Evolutionary conservation across 1,140 invertebrate species (phyloP).

Genomic region (Delia radicum): DNA sequence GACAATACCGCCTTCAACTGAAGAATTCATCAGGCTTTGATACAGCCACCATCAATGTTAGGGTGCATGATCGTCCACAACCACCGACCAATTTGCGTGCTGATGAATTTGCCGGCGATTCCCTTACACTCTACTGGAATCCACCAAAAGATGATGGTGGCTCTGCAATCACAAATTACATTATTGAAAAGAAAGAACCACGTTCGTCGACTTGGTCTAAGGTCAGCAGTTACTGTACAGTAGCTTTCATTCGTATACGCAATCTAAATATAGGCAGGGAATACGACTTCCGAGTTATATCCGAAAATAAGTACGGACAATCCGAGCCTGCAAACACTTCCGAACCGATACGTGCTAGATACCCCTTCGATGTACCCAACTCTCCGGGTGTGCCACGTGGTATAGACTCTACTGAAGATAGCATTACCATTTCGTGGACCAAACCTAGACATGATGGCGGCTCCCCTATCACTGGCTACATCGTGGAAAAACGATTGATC

Average conservation of each 20-base stretch:
- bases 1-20: conserved; percentile 88
- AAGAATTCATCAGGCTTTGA: conserved; percentile 95
- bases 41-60: conserved; percentile 90
- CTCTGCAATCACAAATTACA: conserved; percentile 92
- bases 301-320: conserved; percentile 94
- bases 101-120: conserved; percentile 93
- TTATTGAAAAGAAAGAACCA: conserved; percentile 91
- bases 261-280: conserved; percentile 87
- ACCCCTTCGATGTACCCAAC: conserved; percentile 93
- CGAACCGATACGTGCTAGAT: conserved; percentile 88
- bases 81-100: conserved; percentile 85
- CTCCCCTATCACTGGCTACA: conserved; percentile 85
- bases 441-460: conserved; percentile 93
- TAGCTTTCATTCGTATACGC: conserved; percentile 83
- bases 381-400: conserved; percentile 84
- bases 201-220: conserved; percentile 82
- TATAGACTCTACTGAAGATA: conserved; percentile 87
- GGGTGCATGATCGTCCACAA: conserved; percentile 86
- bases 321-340: conserved; percentile 87
- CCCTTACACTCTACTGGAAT: conserved; percentile 92
- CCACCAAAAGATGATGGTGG: conserved; percentile 96
- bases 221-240: conserved; percentile 87
- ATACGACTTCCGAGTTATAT: conserved; percentile 97
- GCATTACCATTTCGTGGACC: conserved; percentile 90
- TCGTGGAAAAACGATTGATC: conserved; percentile 88